Evolutionary conservation across 2,888 invertebrate species (phyloP).

Genomic region (Dysmachus trigonus): DNA sequence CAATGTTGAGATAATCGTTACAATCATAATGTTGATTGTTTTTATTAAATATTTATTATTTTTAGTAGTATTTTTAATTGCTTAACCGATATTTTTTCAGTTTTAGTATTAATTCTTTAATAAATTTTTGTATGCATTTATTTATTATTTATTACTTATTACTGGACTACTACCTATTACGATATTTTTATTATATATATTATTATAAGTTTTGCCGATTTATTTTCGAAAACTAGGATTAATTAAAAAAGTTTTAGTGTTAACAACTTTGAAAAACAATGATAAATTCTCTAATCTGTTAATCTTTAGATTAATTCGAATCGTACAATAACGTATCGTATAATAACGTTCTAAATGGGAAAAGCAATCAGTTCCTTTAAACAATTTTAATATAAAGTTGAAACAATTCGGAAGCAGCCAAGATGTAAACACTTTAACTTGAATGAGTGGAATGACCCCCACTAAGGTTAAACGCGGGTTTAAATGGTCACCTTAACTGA

Average conservation of each 20-base stretch:
- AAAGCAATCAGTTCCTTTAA: neutral
- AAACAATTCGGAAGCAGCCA: neutral
- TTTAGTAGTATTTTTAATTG: neutral
- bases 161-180: no score
- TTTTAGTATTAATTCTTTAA: no score
- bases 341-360: neutral
- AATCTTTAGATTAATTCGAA: neutral
- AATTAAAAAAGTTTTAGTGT: neutral
- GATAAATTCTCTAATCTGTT: neutral
- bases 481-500: neutral
- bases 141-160: no score
- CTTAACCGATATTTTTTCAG: neutral
- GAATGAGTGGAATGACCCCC: neutral
- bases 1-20: neutral
- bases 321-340: no score
- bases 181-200: no score
- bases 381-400: neutral
- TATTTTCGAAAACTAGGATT: neutral
- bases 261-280: neutral
- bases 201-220: neutral
- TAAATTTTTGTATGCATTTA: neutral
- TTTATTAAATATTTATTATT: neutral
- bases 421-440: neutral
- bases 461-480: neutral
- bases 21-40: neutral